Base-by-base conservation (phyloP, 2,113 vertebrate genomes). In the Candoia aspera region DNA sequence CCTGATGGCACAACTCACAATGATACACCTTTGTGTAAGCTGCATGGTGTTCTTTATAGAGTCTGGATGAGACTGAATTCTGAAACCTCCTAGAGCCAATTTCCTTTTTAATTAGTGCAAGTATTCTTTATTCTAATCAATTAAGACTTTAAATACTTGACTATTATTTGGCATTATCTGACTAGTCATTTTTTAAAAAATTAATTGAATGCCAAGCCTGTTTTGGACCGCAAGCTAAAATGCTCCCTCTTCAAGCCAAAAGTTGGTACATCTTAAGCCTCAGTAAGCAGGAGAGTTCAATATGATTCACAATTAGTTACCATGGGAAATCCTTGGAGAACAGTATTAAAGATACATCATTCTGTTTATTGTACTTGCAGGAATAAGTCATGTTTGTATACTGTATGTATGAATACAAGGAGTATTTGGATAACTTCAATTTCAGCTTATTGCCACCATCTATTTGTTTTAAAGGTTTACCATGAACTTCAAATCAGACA, bases 261-360 rank as follows among this genome's bases (percentile, higher is more conserved):
- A 0, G 1, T 62, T 86, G 64, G 91, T 73, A 13, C 15, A 73
- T 46, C 23, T 57, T 29, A 42, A 91, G 53, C 59, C 92, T 88
- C 90, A 90, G 53, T 58, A 86, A 86, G n/a, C 42, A 88, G 57
- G 1, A n/a, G 86, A 85, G 87, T 6, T 92, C 21, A 0, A 89
- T 90, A 89, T 94, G 95, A 92, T 90, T 94, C 79, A 73, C 89
- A 93, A 96, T 57, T 90, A 93, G 94, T 89, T 94, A 94, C 92
- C 86, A 73, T 95, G 89, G 95, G 94, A 92, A 96, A 93, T 92
- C 86, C 23, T 90, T 87, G 79, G 90, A 93, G 91, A 92, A 91
- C 2, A 64, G 87, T 68, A 60, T 93, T 4, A 2, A 85, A 94
- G 91, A 94, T 60, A 9, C 55, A 87, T 21, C 64, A 93, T 73